Evolutionary conservation across 2,797 vertebrate genomes (phyloP), one percentile per base, ranked within the genome.

Genomic region (Myotis vivesi): DNA sequence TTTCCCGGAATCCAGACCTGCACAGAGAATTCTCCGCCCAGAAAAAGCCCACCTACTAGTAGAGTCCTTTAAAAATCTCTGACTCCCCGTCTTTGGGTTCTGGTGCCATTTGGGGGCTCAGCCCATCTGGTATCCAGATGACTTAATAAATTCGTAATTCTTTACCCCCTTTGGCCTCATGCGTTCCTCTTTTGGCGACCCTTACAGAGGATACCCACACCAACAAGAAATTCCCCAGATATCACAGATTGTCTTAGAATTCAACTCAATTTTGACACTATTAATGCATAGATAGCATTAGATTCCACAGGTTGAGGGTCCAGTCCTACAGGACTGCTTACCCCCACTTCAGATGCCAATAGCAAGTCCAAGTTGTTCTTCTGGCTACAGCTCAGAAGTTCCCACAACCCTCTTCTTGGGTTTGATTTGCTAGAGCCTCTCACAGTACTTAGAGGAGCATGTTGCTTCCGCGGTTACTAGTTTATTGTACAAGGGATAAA

Each of bases 101-200:
- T 59, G 57, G 57, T 12, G 2, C 57, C 25, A 28, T 59, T 59
- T 59, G 2, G 57, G 57, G 23, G 55, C 55, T 57, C 55, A 57
- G 57, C 57, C 57, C 11, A 59, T 28, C 57, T 59, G 57, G 57
- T 59, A 59, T 59, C 57, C 57, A 59, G 57, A 59, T 28, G 57
- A 59, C 23, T 10, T 59, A 59, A 13, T 59, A 59, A 59, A 59
- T 28, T 28, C 10, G 2, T 59, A 59, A 59, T 59, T 59, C 57
- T 59, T 59, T 59, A 59, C 25, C 57, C 57, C 9, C 25, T 59
- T 28, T 59, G 25, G 57, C 57, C 25, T 57, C 20, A 4, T 25
- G 55, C 0, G 4, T 57, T 57, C 55, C 55, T 25, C 55, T 1
- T 57, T 57, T 0, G 1, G 1, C 23, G 0, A 28, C 11, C 23